Percentiles rank a stretch among this genome's conserved stretches.
phyloP scores from a whole-genome alignment of 64 coral and sea anemone species.

The Acropora tenuis region DNA sequence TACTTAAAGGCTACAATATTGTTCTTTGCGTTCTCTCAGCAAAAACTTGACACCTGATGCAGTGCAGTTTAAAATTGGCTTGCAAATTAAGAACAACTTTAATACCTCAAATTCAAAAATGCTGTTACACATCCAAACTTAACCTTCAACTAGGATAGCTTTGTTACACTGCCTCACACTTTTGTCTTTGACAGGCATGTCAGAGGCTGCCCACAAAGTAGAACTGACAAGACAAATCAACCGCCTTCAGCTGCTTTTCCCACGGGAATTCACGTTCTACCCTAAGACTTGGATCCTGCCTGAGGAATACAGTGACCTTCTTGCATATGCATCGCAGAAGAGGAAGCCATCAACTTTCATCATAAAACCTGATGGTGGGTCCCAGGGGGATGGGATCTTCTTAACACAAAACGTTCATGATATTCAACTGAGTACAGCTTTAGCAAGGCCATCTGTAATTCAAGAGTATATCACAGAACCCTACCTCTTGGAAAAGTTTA shows the following conservation, averaged over 20 bases:
- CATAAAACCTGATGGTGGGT: slow-evolving; percentile 86
- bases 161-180: not conserved
- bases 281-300: slow-evolving; percentile 93
- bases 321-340: slow-evolving; percentile 30
- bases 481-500: slow-evolving; percentile 86
- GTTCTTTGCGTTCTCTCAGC: too few relatives aligned
- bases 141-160: too few relatives aligned
- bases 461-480: slow-evolving; percentile 85
- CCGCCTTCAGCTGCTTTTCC: slow-evolving; percentile 83
- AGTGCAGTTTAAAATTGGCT: too few relatives aligned
- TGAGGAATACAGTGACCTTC: slow-evolving; percentile 76
- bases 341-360: slow-evolving; percentile 62
- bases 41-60: too few relatives aligned
- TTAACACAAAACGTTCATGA: slow-evolving; percentile 74
- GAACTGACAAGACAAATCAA: slow-evolving; percentile 84
- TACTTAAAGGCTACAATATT: too few relatives aligned
- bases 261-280: slow-evolving; percentile 84
- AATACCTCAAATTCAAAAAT: too few relatives aligned
- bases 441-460: slow-evolving; percentile 72
- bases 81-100: too few relatives aligned
- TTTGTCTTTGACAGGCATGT: slow-evolving; percentile 67
- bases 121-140: too few relatives aligned
- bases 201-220: slow-evolving; percentile 77
- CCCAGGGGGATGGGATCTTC: slow-evolving; percentile 89
- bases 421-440: slow-evolving; percentile 53